Evolutionary conservation across 92 coral and sea anemone species (phyloP), one percentile per base, ranked within the genome.

Genomic region (Zoanthus sociatus): DNA sequence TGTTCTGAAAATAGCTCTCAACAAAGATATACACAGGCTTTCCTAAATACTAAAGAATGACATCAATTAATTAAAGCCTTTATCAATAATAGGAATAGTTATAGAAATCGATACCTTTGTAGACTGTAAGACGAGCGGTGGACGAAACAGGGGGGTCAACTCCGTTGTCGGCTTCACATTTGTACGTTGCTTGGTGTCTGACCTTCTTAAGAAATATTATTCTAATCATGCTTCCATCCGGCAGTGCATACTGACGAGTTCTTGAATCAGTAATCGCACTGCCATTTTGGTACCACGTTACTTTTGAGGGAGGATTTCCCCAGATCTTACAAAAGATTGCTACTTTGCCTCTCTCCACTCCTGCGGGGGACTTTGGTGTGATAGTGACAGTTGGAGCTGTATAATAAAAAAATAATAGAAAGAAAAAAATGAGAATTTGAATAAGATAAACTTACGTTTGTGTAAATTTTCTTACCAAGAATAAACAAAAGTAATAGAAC

Each of bases 311-410:
- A 6, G 97, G 95, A 42, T 61, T 71, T 1, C 96, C 98, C 32
- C 94, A 91, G 30, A 93, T 93, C 60, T 86, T 88, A 83, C 99
- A 97, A 42, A 92, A 48, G 78, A 97, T 90, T 64, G 91, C 90
- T 5, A 89, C 92, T 30, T 66, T 9, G 33, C 87, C 90, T 71
- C 91, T 84, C 30, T 87, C 83, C 30, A 89, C 81, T 55, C 89
- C 93, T 33, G 88, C 88, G 0, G 76, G 66, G 30, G 88, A 71
- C 53, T 92, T 90, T 75, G 94, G 95, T 14, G 91, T 84, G 13
- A 94, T 87, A 17, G 73, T 79, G 30, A 89, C 98, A 33, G 95
- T 91, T 48, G 96, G 91, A 9, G 90, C 93, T 88, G 90, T 32
- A 21, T 56, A 42, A 9, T 16, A 73, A 42, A 83, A 33, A 2